Base-by-base conservation (phyloP, 2,113 vertebrate species). In the Rhodinocichla rosea region DNA sequence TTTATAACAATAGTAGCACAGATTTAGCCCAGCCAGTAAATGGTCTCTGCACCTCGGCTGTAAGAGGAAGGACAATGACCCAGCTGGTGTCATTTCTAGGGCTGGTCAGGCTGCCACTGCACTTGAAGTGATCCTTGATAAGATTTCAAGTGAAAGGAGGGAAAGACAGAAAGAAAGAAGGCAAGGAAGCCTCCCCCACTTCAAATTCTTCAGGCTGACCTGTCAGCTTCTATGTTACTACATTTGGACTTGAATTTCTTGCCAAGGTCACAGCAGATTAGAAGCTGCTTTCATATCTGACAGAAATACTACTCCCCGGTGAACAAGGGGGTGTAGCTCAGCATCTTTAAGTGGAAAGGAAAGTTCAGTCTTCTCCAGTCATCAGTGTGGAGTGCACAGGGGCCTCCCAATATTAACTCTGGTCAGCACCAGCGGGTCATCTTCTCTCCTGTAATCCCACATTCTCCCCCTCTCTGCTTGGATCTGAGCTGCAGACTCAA, bases 201-300 rank as follows among this genome's bases (percentile, higher is more conserved):
- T 94, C 75, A 95, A 76, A 97, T 97, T 95, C 93, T 97, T 95
- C 89, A 76, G 84, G 59, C 73, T 97, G 96, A 95, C 93, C 91
- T 97, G 93, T 93, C 90, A 91, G 77, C 90, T 74, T 93, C 81
- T 84, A 30, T 65, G 88, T 94, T 97, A 96, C 95, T 97, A 95
- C 95, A 95, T 96, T 97, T 97, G 95, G 94, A 96, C 90, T 97
- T 96, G 94, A 89, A 90, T 95, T 96, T 96, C 93, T 95, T 76
- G 91, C 62, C 90, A 97, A 96, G 95, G 95, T 97, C 95, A 96
- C 88, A 83, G 81, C 45, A 96, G 92, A 94, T 94, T 97, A 97
- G 94, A 93, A 95, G 50, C 80, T 4, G 37, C 86, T 83, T 94
- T 96, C 69, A 30, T 94, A 97, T 96, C 83, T 89, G 80, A 89